Conservation (phyloP, 2,888 invertebrate genomes). For the Anticlea derivata region DNA sequence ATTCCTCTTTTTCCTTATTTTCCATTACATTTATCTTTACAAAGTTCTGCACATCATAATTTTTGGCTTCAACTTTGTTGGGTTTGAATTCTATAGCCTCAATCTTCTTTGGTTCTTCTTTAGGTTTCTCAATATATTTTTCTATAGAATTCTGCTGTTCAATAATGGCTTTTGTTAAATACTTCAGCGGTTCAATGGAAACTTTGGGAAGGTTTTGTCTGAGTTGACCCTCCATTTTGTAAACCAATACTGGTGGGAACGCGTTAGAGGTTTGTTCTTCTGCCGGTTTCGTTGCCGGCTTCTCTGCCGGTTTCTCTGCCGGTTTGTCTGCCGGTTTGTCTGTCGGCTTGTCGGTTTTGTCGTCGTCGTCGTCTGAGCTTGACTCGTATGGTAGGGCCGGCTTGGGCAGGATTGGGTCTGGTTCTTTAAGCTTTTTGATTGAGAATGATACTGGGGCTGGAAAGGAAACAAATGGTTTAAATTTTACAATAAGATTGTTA, state of each 20-base stretch:
- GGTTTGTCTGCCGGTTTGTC: slow-evolving; percentile 38
- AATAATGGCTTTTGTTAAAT: slow-evolving; percentile 30
- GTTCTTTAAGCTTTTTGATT: slow-evolving; percentile 92
- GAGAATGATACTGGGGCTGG: slow-evolving; percentile 92
- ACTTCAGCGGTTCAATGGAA: slow-evolving; percentile 36
- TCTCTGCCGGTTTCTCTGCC: slow-evolving; percentile 40
- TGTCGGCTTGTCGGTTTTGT: slow-evolving; percentile 38
- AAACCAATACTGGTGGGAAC: slow-evolving; percentile 56
- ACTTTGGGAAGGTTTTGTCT: slow-evolving; percentile 50
- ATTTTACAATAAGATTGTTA: neutral
- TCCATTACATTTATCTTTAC: slow-evolving; percentile 23
- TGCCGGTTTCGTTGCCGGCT: slow-evolving; percentile 34
- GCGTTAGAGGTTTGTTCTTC: slow-evolving; percentile 1
- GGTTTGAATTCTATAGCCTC: slow-evolving; percentile 33
- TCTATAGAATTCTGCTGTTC: slow-evolving; percentile 28
- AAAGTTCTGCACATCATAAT: slow-evolving; percentile 25
- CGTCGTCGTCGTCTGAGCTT: slow-evolving; percentile 86
- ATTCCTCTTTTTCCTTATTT: slow-evolving; percentile 29
- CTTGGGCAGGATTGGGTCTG: slow-evolving; percentile 86
- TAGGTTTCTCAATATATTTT: too few species aligned
- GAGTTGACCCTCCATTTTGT: slow-evolving; percentile 62
- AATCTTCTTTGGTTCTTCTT: slow-evolving; percentile 27
- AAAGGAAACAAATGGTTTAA: slow-evolving; percentile 4
- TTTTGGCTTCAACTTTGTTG: slow-evolving; percentile 34
- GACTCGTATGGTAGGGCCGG: slow-evolving; percentile 90